Evolutionary conservation across 2,797 vertebrate species (phyloP).

Genomic region (Linurgus olivaceus): DNA sequence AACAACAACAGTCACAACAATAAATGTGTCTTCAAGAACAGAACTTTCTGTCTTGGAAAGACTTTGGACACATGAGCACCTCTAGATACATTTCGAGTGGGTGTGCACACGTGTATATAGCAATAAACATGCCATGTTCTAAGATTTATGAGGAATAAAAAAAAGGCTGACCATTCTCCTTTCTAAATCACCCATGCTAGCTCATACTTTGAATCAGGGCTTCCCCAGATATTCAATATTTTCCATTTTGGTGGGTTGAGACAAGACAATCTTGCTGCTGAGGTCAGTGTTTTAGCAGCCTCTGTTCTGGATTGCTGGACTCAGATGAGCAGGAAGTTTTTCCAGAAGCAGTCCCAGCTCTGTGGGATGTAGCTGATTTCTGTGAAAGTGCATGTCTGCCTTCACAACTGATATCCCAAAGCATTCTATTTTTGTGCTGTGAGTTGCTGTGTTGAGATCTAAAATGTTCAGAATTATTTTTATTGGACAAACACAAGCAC

Average conservation of each 20-base stretch:
- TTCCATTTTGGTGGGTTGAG: not conserved
- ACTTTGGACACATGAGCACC: not conserved
- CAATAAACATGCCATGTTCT: not conserved
- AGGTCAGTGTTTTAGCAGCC: not conserved
- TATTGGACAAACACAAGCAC: conserved; percentile 26
- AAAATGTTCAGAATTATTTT: conserved; percentile 33
- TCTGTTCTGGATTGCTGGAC: not conserved
- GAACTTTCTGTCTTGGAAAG: not conserved
- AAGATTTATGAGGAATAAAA: not conserved
- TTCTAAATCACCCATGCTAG: not conserved
- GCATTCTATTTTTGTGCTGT: conserved; percentile 44
- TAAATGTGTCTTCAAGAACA: not conserved
- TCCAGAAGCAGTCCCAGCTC: not conserved
- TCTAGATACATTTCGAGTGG: accelerated
- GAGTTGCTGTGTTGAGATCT: conserved; percentile 11
- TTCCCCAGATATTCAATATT: not conserved
- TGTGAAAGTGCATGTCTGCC: not conserved
- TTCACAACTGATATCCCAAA: conserved; percentile 25
- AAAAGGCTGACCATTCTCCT: not conserved
- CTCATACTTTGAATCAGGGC: not conserved
- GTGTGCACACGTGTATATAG: not conserved
- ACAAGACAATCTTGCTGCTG: not conserved
- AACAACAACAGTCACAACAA: not conserved
- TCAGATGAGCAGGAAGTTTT: not conserved
- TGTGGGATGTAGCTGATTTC: not conserved